A percentile compares a stretch with the other conserved stretches of the same genome.
Conservation (phyloP, 2,888 invertebrate species). For the Ypsolopha scabrella region DNA sequence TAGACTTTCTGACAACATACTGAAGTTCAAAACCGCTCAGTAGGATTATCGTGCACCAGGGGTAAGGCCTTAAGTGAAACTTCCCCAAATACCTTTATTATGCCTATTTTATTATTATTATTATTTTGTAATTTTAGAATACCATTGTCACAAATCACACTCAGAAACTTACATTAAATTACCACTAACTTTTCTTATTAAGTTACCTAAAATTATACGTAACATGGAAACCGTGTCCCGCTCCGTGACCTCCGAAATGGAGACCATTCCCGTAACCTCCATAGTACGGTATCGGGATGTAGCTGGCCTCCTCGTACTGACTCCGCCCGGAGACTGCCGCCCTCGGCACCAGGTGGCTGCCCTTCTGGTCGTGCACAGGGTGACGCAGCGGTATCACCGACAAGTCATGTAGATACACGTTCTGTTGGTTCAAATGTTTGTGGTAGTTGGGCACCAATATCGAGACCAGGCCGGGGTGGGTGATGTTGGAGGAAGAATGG, state of each 20-base stretch:
- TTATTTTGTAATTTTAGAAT: too few species aligned
- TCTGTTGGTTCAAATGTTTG: not conserved
- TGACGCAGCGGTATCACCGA: conserved; percentile 4
- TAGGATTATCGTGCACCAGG: too few species aligned
- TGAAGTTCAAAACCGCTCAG: too few species aligned
- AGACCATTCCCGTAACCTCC: conserved; percentile 4
- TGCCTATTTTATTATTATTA: too few species aligned
- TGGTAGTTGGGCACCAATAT: not conserved
- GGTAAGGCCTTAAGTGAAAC: too few species aligned
- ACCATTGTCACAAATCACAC: too few species aligned
- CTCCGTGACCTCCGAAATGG: conserved; percentile 5
- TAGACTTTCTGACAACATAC: too few species aligned
- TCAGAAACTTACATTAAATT: too few species aligned
- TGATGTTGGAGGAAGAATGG: conserved; percentile 4
- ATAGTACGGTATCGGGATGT: not conserved
- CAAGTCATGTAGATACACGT: conserved; percentile 1
- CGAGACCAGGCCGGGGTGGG: conserved; percentile 1
- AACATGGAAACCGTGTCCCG: conserved; percentile 5
- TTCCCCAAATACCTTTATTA: too few species aligned
- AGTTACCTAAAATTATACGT: too few species aligned
- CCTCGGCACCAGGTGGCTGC: not conserved
- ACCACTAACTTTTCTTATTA: too few species aligned
- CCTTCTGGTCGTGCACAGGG: not conserved
- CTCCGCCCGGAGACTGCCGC: not conserved
- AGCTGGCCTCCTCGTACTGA: not conserved